Evolutionary conservation across 2,113 vertebrate genomes (phyloP).

Genomic region (Paramormyrops kingsleyae): DNA sequence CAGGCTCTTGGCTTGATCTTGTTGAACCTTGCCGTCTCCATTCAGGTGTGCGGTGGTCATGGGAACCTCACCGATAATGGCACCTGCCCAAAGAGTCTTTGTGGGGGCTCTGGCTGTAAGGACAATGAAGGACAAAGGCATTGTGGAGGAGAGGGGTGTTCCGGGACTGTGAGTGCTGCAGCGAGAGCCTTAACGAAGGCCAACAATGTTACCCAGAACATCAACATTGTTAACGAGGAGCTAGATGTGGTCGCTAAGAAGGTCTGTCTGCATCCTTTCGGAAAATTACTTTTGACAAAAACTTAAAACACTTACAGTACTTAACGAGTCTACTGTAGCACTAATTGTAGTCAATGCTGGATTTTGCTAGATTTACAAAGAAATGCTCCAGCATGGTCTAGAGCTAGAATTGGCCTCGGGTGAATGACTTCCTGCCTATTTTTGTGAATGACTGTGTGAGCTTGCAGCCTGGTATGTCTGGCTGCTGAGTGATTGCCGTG

Average conservation of each 20-base stretch:
- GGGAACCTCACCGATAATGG: constrained; percentile 40
- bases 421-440: background rate
- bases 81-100: constrained; percentile 53
- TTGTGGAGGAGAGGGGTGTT: constrained; percentile 64
- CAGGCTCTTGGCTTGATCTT: background rate
- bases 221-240: constrained; percentile 54
- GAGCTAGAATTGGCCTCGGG: background rate
- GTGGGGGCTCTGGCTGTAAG: constrained; percentile 70
- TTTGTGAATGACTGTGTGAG: background rate
- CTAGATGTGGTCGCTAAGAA: constrained; percentile 56
- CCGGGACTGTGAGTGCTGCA: constrained; percentile 60
- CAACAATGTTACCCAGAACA: constrained; percentile 41
- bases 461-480: background rate
- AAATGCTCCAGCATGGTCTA: background rate
- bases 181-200: constrained; percentile 44
- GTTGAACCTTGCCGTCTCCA: background rate
- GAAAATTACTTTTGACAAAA: background rate
- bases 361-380: background rate
- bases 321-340: background rate
- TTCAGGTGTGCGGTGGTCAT: constrained; percentile 60
- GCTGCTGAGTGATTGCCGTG: background rate
- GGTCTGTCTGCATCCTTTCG: constrained; percentile 46
- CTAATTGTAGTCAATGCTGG: background rate
- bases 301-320: background rate
- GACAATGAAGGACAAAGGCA: constrained; percentile 43